phyloP scores from a whole-genome alignment of 2,888 invertebrate genomes.

The Sarcophaga rosellei region DNA sequence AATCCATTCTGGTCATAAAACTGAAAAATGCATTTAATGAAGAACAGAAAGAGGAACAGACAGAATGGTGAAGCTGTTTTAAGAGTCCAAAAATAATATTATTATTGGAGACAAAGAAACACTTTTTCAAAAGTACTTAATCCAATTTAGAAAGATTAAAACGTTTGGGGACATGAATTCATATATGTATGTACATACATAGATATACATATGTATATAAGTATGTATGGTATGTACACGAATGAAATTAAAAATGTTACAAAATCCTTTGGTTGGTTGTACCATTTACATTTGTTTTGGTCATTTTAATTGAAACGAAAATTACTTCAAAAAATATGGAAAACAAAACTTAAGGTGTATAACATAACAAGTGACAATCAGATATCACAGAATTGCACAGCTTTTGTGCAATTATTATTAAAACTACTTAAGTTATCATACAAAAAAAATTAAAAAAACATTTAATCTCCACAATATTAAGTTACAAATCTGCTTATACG shows the following conservation, averaged over 20 bases:
- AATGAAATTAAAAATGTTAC: conserved; percentile 52
- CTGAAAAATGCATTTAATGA: background rate
- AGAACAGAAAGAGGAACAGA: background rate
- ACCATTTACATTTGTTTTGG: background rate
- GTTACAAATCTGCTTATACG: conserved; percentile 7
- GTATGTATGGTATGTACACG: conserved; percentile 5
- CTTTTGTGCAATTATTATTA: conserved; percentile 25
- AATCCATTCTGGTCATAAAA: background rate
- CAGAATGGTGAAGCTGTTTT: background rate
- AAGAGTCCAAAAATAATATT: conserved; percentile 52
- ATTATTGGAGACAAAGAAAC: conserved; percentile 45
- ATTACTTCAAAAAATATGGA: background rate
- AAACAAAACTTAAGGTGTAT: conserved; percentile 1
- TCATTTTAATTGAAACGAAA: conserved; percentile 24
- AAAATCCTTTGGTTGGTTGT: conserved; percentile 25
- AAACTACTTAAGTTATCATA: background rate
- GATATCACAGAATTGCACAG: conserved; percentile 17
- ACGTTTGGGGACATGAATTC: conserved; percentile 48
- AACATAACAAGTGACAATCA: conserved; percentile 23
- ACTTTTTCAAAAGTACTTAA: conserved; percentile 75
- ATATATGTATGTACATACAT: too few species aligned
- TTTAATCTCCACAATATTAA: conserved; percentile 8
- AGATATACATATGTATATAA: background rate
- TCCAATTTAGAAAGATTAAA: conserved; percentile 80
- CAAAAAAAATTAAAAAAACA: background rate